Conservation (phyloP, 2,888 invertebrate genomes). For the Agonopterix heracliana region DNA sequence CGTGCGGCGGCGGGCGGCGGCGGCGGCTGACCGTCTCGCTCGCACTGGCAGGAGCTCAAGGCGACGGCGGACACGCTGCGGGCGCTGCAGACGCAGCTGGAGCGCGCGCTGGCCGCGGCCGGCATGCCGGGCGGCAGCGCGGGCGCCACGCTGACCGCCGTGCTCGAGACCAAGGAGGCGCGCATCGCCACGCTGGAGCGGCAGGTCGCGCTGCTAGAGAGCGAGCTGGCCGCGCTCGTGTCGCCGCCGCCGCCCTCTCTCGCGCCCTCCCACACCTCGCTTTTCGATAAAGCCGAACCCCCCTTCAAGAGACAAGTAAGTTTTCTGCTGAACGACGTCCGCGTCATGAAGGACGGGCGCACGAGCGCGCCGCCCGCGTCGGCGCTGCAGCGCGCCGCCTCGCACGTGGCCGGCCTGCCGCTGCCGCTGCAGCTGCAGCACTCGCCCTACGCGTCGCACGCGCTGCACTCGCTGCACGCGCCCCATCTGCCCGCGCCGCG, state of each 20-base stretch:
- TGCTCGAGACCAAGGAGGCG: conserved; percentile 90
- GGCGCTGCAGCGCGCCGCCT: conserved; percentile 30
- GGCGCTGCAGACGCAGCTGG: conserved; percentile 87
- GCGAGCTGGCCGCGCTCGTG: conserved; percentile 78
- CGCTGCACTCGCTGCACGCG: conserved; percentile 25
- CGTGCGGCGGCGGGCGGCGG: conserved; percentile 44
- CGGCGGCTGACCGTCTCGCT: conserved; percentile 55
- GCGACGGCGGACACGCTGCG: conserved; percentile 89
- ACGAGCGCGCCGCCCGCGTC: conserved; percentile 54
- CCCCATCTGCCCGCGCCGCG: conserved; percentile 28
- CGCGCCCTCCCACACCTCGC: conserved; percentile 74
- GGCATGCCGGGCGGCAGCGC: conserved; percentile 75
- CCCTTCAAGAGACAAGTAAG: conserved; percentile 90
- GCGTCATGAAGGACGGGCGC: conserved; percentile 83
- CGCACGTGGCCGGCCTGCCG: conserved; percentile 36
- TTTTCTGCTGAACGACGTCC: conserved; percentile 88
- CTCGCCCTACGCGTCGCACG: conserved; percentile 28
- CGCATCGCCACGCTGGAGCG: conserved; percentile 91
- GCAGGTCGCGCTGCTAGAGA: conserved; percentile 87
- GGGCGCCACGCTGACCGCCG: conserved; percentile 84
- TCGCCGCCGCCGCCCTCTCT: conserved; percentile 71
- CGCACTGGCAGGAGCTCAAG: conserved; percentile 84
- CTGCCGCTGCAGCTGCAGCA: conserved; percentile 25
- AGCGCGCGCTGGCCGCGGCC: conserved; percentile 81
- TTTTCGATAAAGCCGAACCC: conserved; percentile 78